Evolutionary conservation across 2,113 vertebrate genomes (phyloP).

Genomic region (Laterallus jamaicensis): DNA sequence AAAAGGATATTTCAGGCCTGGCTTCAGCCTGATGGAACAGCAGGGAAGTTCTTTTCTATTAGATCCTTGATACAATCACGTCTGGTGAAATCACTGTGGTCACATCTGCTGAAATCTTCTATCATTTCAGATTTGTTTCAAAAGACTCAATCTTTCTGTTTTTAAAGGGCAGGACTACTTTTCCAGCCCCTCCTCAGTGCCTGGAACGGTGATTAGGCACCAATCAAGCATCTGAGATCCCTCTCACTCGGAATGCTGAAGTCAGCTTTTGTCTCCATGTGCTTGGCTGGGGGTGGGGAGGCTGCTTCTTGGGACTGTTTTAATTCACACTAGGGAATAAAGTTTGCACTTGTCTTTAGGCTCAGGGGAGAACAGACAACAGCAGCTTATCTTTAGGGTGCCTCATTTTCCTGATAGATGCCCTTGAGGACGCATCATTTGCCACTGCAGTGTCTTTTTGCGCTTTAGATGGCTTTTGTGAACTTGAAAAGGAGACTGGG

Average conservation of each 20-base stretch:
- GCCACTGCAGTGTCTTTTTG: background rate
- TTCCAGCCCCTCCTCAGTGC: constrained; percentile 8
- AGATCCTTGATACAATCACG: constrained; percentile 56
- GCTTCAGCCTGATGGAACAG: constrained; percentile 53
- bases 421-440: background rate
- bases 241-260: background rate
- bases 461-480: background rate
- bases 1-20: constrained; percentile 59
- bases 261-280: background rate
- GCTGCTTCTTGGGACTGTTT: background rate
- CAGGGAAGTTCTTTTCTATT: constrained; percentile 69
- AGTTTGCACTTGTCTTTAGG: background rate
- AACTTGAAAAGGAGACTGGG: background rate
- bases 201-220: background rate
- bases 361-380: background rate
- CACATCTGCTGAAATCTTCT: constrained; percentile 65
- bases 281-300: background rate
- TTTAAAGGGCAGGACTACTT: constrained; percentile 21
- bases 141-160: constrained; percentile 51
- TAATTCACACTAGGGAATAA: background rate
- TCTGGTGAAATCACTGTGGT: constrained; percentile 57
- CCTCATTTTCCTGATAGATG: background rate
- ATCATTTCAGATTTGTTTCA: constrained; percentile 63
- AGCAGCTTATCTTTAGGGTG: background rate
- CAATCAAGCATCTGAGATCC: background rate